A percentile compares a stretch with the other conserved stretches of the same genome.
Conservation (phyloP, 2,797 vertebrate species). For the Tokudaia muenninki region DNA sequence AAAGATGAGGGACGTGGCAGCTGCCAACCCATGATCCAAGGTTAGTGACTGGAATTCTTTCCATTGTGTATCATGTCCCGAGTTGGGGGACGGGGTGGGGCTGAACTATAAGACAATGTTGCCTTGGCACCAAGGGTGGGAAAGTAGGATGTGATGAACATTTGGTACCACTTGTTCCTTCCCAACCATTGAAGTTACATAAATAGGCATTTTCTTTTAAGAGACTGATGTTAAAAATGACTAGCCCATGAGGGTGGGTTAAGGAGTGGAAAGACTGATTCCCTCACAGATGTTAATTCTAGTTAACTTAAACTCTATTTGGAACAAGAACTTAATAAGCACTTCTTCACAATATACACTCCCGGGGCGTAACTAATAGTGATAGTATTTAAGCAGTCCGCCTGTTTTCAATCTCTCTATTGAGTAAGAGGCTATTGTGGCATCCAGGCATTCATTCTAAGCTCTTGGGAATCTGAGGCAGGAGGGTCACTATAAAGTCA, state of each 20-base stretch:
- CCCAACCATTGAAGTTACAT: slow-evolving; percentile 4
- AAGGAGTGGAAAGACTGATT: neutral
- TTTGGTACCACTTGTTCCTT: slow-evolving; percentile 43
- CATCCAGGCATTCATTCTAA: neutral
- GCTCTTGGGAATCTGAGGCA: neutral
- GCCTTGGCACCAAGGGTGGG: slow-evolving; percentile 17
- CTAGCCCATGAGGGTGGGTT: neutral
- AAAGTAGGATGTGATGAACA: slow-evolving; percentile 21
- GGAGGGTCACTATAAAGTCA: neutral
- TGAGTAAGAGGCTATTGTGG: neutral
- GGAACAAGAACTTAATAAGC: neutral
- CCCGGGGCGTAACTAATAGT: neutral
- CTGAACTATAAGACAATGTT: slow-evolving; percentile 12
- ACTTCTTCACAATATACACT: neutral
- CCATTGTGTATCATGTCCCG: neutral
- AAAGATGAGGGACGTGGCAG: neutral
- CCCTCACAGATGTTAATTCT: neutral
- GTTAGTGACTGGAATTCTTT: slow-evolving; percentile 36
- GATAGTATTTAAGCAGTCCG: neutral
- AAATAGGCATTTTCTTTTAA: neutral
- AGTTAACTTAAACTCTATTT: neutral
- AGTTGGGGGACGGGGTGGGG: neutral
- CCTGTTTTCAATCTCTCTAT: neutral
- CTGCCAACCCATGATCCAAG: neutral
- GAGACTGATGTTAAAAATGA: neutral